These are phyloP conservation scores for Coilia nasus DNA, from an alignment of 2,797 vertebrate species.

Conservation along the genomic window DNA sequence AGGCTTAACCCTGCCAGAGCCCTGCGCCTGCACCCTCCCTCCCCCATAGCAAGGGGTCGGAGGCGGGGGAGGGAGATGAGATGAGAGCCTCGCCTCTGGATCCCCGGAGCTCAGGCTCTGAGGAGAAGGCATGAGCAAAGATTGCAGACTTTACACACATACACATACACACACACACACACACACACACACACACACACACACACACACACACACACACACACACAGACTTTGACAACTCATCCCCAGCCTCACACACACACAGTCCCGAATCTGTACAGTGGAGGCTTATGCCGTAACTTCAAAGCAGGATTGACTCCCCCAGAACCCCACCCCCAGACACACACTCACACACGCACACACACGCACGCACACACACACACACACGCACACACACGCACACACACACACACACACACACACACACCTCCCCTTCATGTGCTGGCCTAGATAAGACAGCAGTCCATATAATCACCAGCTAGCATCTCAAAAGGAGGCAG, in stretches of 20 bases:
- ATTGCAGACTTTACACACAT: neutral
- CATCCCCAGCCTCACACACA: neutral
- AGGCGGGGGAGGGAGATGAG: neutral
- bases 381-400: too few relatives aligned
- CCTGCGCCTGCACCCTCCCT: neutral
- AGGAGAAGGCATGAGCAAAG: neutral
- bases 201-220: neutral
- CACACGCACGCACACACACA: too few relatives aligned
- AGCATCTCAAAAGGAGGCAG: neutral
- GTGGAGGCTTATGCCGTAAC: constrained; percentile 2
- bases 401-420: too few relatives aligned
- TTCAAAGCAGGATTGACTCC: neutral
- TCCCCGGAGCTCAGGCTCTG: neutral
- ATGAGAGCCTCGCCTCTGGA: neutral
- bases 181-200: constrained; percentile 19
- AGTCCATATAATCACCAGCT: neutral
- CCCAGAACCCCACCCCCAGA: too few relatives aligned
- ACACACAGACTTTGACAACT: neutral
- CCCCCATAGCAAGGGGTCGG: neutral
- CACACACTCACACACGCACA: too few relatives aligned
- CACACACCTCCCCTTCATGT: neutral
- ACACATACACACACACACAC: neutral
- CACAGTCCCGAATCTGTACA: neutral
- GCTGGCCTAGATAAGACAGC: constrained; percentile 6
- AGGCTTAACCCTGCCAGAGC: neutral